Base-by-base conservation (phyloP, 2,888 invertebrate species). In the Leuctra nigra region DNA sequence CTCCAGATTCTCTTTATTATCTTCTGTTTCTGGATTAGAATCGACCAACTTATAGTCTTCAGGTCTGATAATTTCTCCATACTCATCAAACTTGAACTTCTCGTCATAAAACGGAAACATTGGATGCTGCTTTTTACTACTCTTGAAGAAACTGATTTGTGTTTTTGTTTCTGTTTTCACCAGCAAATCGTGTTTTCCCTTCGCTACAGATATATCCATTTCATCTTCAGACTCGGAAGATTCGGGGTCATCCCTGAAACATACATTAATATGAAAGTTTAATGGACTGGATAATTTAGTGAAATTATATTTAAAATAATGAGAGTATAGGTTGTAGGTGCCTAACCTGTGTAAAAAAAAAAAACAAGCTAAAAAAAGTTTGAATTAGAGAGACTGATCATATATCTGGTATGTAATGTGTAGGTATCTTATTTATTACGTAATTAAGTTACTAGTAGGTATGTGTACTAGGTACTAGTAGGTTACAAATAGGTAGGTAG, bases 81-180 rank as follows among this genome's bases (percentile, higher is more conserved):
- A 99, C 70, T 98, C 98, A 66, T 98, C 98, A 67, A 83, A 82
- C 69, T 92, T 84, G 24, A 94, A 80, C 68, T 93, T 86, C 59
- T 96, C 95, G 70, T 98, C 97, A 46, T 86, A 83, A 69, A 86
- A 90, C 1, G 97, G 98, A 74, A 91, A 99, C 91, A 98, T 97
- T 0, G 96, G 96, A 72, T 94, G 91, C 66, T 93, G 90, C 56
- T 94, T 89, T 74, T 94, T 91, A 55, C 84, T 87, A 1, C 84
- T 87, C 70, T 92, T 92, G 69, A 91, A 92, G 68, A 91, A 91
- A 55, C 91, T 89, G 63, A 77, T 80, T 64, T 82, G 82, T 69
- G 72, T 80, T 64, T 73, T 81, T 47, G 79, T 82, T 75, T 84
- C 85, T 58, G 83, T 82, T 23, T 89, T 82, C n/a, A 89, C 90